Base-by-base conservation (phyloP, 2,113 vertebrate species). In the Vanacampus margaritifer region DNA sequence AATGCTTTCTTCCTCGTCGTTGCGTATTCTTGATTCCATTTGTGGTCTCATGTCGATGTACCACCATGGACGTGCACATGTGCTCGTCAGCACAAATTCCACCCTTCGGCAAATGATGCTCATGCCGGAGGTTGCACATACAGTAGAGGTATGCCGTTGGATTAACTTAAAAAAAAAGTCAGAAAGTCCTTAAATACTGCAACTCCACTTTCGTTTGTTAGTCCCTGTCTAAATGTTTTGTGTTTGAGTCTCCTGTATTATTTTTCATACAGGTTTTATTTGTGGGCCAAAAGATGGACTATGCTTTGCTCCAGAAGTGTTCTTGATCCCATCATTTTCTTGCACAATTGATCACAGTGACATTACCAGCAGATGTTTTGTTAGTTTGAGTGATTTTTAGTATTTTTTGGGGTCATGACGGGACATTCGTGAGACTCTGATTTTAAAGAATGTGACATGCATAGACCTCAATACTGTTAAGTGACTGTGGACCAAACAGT, bases 381-480 rank as follows among this genome's bases (percentile, higher is more conserved):
- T 78, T 65, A n/a, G 28, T 70, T 74, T 28, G 65, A 3, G 50
- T 56, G 23, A 24, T 26, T 21, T n/a, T n/a, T n/a, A n/a, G n/a
- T n/a, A n/a, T n/a, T n/a, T n/a, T n/a, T n/a, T n/a, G n/a, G n/a
- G n/a, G n/a, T n/a, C n/a, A n/a, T n/a, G 54, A 75, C 67, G 69
- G 70, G 82, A 69, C 81, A 83, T 74, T 80, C 79, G 73, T 79
- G 76, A 63, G 81, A 85, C 68, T 86, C 86, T 84, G 80, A 87
- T 85, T 70, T 32, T 86, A 67, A 71, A 86, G 81, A 88, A 88
- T 86, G 84, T 88, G 76, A 88, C 76, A 76, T 82, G 79, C 79
- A 79, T 77, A 81, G 85, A 89, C 87, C 86, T 85, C 65, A 61
- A 87, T 82, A 90, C 86, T 87, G 85, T 89, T 85, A 67, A 58